phyloP scores from a whole-genome alignment of 1,140 invertebrate species.

The Bombus polaris region DNA sequence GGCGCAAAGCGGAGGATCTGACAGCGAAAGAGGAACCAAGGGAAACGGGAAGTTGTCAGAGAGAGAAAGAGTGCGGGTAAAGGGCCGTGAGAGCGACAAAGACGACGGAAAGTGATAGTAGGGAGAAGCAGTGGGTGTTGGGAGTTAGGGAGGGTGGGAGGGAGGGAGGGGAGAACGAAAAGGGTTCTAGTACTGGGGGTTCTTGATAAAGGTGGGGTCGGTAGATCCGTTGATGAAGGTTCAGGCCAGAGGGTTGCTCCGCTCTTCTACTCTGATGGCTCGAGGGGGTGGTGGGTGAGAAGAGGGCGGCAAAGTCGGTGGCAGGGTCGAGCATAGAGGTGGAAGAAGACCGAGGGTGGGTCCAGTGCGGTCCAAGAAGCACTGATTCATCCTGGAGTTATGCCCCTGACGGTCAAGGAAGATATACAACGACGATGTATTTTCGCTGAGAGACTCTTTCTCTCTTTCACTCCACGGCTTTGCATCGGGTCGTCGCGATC shows the following conservation, averaged over 20 bases:
- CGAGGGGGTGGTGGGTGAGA: slow-evolving; percentile 55
- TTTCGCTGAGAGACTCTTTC: slow-evolving; percentile 54
- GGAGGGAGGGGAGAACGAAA: slow-evolving; percentile 53
- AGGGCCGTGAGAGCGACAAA: slow-evolving; percentile 41
- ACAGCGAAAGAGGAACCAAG: slow-evolving; percentile 44
- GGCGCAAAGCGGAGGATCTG: slow-evolving; percentile 30
- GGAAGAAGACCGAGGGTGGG: slow-evolving; percentile 69
- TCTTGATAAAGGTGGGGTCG: slow-evolving; percentile 83
- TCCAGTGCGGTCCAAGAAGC: slow-evolving; percentile 80
- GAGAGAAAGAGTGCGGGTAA: slow-evolving; percentile 53
- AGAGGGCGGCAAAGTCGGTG: slow-evolving; percentile 55
- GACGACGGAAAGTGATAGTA: slow-evolving; percentile 40
- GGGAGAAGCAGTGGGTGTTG: slow-evolving; percentile 60
- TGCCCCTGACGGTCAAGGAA: slow-evolving; percentile 76
- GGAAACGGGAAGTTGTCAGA: slow-evolving; percentile 54
- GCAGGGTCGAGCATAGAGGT: slow-evolving; percentile 47
- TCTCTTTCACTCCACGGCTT: neutral
- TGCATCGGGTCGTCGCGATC: slow-evolving; percentile 35
- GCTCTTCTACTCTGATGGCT: slow-evolving; percentile 81
- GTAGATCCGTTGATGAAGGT: slow-evolving; percentile 83
- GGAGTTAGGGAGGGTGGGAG: slow-evolving; percentile 32
- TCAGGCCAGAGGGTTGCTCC: slow-evolving; percentile 81
- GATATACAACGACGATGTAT: slow-evolving; percentile 78
- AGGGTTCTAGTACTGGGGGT: slow-evolving; percentile 74
- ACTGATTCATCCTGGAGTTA: slow-evolving; percentile 82